Evolutionary conservation across 2,113 vertebrate genomes (phyloP), one percentile per base, ranked within the genome.

Genomic region (Eonycteris spelaea): DNA sequence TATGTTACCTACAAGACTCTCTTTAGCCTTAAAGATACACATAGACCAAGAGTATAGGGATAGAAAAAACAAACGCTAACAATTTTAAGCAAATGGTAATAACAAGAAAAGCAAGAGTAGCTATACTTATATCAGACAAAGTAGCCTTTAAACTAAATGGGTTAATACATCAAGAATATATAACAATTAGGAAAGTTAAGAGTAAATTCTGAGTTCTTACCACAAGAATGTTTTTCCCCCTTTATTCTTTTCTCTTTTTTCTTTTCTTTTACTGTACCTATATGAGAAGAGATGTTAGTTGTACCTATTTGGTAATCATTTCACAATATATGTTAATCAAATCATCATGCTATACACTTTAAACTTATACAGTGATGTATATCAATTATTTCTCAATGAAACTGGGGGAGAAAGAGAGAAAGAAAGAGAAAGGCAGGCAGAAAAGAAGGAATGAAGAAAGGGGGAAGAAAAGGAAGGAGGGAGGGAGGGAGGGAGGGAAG

Each of bases 361-460:
- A 48, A 74, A 74, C 13, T 30, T 48, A 74, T 30, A 74, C 71
- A 26, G 57, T 59, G 24, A 59, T 59, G 16, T 26, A 26, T 59
- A 59, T 24, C 57, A 59, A 59, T 59, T 12, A 26, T 59, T 26
- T 59, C 24, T 59, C 24, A 26, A 26, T 26, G 24, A 59, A 59
- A 59, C 57, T 59, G 24, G 4, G 57, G 3, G 14, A 16, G 51
- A 16, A 51, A 51, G 15, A 45, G 43, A 14, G 0, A 33, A 6
- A 5, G 0, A 45, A 33, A n/a, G 10, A 70, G 26, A 40, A 28
- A 6, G 45, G 45, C 45, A 48, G 45, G 12, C 45, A 48, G 3
- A 40, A 40, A 19, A 2, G 1, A 12, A 22, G 15, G 2, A 5
- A 18, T n/a, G 26, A 15, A 55, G 9, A 43, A 7, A n/a, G 4